phyloP scores from a whole-genome alignment of 2,113 vertebrate genomes.

The Tympanuchus pallidicinctus region DNA sequence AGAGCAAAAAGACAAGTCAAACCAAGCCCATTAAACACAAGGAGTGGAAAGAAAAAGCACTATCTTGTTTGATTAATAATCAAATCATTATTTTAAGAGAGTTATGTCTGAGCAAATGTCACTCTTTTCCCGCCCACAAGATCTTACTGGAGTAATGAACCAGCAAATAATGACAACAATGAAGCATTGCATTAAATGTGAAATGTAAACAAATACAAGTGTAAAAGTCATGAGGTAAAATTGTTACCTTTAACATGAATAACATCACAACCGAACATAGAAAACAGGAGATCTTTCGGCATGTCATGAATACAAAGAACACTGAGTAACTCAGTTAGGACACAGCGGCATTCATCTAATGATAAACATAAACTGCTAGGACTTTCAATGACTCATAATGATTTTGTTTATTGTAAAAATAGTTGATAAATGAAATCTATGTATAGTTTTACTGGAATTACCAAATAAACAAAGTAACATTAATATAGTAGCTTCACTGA shows the following conservation, averaged over 20 bases:
- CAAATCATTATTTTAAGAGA: constrained; percentile 16
- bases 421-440: background rate
- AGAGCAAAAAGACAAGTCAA: background rate
- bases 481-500: background rate
- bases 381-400: background rate
- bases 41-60: background rate
- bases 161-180: constrained; percentile 16
- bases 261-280: background rate
- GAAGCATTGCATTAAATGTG: background rate
- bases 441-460: background rate
- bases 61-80: background rate
- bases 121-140: constrained; percentile 38
- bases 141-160: constrained; percentile 8
- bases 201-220: background rate
- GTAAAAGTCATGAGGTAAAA: background rate
- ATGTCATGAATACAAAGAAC: background rate
- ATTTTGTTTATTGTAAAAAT: background rate
- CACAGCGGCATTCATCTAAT: background rate
- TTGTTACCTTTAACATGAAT: background rate
- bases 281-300: background rate
- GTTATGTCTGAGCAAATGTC: background rate
- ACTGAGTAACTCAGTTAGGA: background rate
- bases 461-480: background rate
- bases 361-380: background rate
- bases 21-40: background rate